Percentiles rank a stretch among this genome's conserved stretches.
phyloP scores from a whole-genome alignment of 2,113 vertebrate genomes.

The Rhea americana region DNA sequence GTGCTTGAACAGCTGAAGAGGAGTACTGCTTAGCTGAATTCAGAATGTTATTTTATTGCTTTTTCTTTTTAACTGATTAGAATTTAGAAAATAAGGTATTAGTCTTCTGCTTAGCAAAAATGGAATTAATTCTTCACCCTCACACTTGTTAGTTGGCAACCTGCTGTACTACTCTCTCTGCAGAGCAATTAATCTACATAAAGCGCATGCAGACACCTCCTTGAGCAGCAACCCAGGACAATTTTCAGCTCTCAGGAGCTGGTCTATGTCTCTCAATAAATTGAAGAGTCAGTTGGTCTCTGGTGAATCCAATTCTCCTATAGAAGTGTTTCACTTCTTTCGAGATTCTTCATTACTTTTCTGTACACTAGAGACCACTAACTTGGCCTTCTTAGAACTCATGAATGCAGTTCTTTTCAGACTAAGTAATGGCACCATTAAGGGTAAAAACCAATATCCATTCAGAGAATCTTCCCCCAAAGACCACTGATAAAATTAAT shows the following conservation, averaged over 20 bases:
- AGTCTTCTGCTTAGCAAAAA: background rate
- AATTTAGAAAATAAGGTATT: background rate
- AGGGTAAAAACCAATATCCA: background rate
- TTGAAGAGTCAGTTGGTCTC: background rate
- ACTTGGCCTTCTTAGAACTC: background rate
- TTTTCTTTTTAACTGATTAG: background rate
- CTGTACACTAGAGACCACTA: background rate
- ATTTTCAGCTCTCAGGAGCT: background rate
- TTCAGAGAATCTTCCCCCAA: background rate
- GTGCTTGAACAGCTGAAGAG: background rate
- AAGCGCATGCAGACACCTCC: background rate
- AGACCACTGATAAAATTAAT: conserved; percentile 24
- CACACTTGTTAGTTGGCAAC: background rate
- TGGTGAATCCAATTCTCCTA: background rate
- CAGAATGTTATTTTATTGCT: background rate
- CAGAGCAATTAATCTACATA: background rate
- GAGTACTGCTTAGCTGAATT: background rate
- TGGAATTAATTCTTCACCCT: background rate
- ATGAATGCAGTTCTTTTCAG: background rate
- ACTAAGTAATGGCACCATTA: background rate
- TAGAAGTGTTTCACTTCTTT: background rate
- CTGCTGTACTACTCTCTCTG: background rate
- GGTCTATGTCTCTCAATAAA: background rate
- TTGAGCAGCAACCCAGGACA: background rate
- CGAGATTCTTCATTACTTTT: background rate